A percentile compares a stretch with the other conserved stretches of the same genome.
These are phyloP conservation scores for Semaprochilodus insignis DNA, from an alignment of 2,797 vertebrate genomes.

Conservation along the genomic window DNA sequence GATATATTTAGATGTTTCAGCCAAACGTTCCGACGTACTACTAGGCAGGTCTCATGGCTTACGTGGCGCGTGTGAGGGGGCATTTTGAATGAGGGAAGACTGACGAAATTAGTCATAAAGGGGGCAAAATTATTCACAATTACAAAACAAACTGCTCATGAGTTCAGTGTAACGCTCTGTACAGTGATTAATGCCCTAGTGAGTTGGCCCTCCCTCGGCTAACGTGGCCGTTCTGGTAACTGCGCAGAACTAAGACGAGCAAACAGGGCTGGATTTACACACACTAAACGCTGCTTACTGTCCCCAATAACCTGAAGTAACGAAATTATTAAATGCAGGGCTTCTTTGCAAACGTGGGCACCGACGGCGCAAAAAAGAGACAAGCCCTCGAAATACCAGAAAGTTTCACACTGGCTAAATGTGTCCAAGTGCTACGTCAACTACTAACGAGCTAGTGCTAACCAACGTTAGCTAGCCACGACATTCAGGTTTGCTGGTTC, in stretches of 20 bases:
- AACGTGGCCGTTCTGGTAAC: conserved; percentile 47
- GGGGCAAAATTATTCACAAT: neutral
- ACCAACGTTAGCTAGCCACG: conserved; percentile 16
- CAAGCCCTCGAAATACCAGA: neutral
- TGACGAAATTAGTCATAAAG: neutral
- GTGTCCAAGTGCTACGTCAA: conserved; percentile 54
- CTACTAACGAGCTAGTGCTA: conserved; percentile 44
- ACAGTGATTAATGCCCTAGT: neutral
- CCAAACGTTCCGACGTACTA: neutral
- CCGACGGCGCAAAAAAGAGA: neutral
- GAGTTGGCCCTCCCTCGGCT: conserved; percentile 19
- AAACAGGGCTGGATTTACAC: neutral
- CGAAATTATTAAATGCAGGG: neutral
- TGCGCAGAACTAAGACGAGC: conserved; percentile 11
- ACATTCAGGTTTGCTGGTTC: neutral
- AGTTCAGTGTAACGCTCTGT: neutral
- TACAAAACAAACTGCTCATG: neutral
- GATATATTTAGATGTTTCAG: neutral
- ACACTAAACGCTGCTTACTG: neutral
- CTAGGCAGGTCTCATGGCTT: neutral
- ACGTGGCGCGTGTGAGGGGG: neutral
- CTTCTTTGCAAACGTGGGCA: neutral
- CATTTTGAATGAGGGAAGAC: neutral
- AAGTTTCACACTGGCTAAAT: neutral
- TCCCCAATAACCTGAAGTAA: neutral